Evolutionary conservation across 2,888 invertebrate genomes (phyloP).

Genomic region (Anarsia innoxiella): DNA sequence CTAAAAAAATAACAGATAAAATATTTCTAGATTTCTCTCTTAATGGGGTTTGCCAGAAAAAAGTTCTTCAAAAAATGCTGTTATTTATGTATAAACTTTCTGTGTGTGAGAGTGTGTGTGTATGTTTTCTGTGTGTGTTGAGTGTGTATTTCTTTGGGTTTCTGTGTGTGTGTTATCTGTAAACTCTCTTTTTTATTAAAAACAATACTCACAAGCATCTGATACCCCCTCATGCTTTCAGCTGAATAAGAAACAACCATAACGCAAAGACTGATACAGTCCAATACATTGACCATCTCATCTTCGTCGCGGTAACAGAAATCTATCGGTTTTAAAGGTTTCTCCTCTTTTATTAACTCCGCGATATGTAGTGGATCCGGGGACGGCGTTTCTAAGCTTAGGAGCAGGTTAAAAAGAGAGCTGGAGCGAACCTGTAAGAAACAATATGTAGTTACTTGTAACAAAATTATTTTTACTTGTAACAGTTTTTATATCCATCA

Average conservation of each 20-base stretch:
- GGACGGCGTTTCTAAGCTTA: conserved; percentile 95
- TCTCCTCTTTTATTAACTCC: conserved; percentile 92
- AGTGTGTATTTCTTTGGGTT: too few species aligned
- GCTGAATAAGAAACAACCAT: conserved; percentile 99
- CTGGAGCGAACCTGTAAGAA: conserved; percentile 85
- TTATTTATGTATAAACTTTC: too few species aligned
- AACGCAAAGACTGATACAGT: conserved; percentile 98
- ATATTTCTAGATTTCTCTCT: too few species aligned
- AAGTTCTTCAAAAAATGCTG: too few species aligned
- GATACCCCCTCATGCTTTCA: conserved; percentile 93
- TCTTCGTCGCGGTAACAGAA: conserved; percentile 99
- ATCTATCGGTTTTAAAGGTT: conserved; percentile 94
- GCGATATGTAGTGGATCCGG: conserved; percentile 96
- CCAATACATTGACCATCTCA: conserved; percentile 96
- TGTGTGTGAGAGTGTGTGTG: too few species aligned
- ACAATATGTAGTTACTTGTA: not conserved
- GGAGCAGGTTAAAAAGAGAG: conserved; percentile 91
- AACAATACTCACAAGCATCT: conserved; percentile 85
- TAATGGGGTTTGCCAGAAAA: too few species aligned
- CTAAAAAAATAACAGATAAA: too few species aligned
- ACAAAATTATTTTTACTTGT: too few species aligned
- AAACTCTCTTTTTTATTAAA: too few species aligned
- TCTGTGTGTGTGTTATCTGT: too few species aligned
- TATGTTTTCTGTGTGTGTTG: too few species aligned
- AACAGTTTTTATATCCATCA: too few species aligned